Evolutionary conservation across 2,888 invertebrate species (phyloP).

Genomic region (Dendrolimus pini): DNA sequence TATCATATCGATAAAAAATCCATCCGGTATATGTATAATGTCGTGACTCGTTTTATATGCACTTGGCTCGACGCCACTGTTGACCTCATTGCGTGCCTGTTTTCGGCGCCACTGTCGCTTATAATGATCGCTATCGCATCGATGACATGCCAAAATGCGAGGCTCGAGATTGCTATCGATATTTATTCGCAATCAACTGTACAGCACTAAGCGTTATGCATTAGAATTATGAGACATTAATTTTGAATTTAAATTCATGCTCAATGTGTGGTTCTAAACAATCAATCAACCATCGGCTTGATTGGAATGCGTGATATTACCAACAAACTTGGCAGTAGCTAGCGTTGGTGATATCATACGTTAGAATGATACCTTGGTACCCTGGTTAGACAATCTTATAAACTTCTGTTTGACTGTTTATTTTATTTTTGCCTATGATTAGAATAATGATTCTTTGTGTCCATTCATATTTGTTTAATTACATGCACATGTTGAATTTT

Average conservation of each 20-base stretch:
- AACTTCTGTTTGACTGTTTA: too few relatives aligned
- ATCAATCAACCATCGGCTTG: background rate
- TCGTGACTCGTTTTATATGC: conserved; percentile 45
- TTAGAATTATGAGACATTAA: conserved; percentile 6
- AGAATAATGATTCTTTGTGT: too few relatives aligned
- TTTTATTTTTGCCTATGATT: too few relatives aligned
- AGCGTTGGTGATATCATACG: background rate
- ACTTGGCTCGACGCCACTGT: conserved; percentile 63
- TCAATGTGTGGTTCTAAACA: background rate
- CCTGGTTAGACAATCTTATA: too few relatives aligned
- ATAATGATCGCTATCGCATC: conserved; percentile 52
- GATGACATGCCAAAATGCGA: conserved; percentile 59
- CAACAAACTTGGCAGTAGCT: background rate
- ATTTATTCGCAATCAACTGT: conserved; percentile 29
- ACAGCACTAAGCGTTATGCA: conserved; percentile 30
- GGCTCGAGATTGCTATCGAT: conserved; percentile 42
- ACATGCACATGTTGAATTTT: too few relatives aligned
- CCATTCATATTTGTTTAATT: too few relatives aligned
- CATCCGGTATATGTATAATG: conserved; percentile 19
- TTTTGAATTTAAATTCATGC: background rate
- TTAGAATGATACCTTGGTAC: too few relatives aligned
- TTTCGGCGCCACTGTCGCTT: conserved; percentile 64
- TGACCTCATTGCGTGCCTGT: conserved; percentile 63
- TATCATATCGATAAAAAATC: conserved; percentile 37
- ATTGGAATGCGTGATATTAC: background rate